Conservation (phyloP, 2,797 vertebrate genomes). For the Erithacus rubecula region DNA sequence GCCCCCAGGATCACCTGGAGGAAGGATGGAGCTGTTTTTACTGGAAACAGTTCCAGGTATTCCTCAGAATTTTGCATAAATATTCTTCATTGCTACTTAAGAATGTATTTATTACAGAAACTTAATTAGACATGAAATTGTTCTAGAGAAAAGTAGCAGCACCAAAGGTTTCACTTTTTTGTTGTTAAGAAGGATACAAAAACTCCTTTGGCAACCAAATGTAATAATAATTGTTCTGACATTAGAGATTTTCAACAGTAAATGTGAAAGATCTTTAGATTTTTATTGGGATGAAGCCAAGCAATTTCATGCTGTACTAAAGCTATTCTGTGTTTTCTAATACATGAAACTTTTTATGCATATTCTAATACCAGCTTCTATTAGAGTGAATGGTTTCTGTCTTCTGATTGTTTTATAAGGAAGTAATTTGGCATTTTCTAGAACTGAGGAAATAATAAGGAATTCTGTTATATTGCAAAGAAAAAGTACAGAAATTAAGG, state of each 20-base stretch:
- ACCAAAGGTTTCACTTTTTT: neutral
- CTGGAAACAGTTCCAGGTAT: conserved; percentile 85
- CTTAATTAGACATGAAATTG: neutral
- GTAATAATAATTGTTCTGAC: neutral
- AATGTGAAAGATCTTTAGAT: neutral
- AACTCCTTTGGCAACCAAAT: neutral
- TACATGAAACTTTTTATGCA: neutral
- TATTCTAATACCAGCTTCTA: neutral
- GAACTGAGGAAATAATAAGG: neutral
- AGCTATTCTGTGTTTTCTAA: neutral
- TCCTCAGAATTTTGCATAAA: neutral
- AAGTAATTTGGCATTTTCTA: neutral
- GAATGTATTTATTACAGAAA: neutral
- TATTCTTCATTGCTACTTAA: neutral
- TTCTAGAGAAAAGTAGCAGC: neutral
- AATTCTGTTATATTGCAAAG: neutral
- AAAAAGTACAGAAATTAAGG: neutral
- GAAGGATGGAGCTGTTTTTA: conserved; percentile 87
- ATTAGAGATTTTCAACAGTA: neutral
- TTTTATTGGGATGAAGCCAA: neutral
- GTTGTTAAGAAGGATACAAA: neutral
- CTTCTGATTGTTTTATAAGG: neutral
- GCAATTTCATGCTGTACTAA: neutral
- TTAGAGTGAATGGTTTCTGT: neutral
- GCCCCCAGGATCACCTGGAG: conserved; percentile 91